These are phyloP conservation scores for Episyrphus balteatus DNA, from an alignment of 1,140 invertebrate species.

Conservation along the genomic window DNA sequence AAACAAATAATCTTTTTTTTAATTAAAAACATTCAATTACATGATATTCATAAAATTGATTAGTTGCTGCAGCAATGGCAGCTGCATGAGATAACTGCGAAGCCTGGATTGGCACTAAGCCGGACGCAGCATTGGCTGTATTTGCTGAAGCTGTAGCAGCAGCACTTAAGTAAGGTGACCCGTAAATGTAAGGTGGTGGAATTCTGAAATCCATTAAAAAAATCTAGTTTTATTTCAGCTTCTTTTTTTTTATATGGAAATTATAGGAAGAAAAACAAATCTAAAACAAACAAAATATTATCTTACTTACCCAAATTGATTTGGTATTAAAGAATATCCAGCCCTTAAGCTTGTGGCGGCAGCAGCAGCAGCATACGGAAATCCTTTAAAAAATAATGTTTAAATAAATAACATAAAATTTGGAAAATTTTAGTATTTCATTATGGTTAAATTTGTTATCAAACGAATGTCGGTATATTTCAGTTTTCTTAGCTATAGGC, in stretches of 20 bases:
- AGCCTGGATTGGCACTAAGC: slow-evolving; percentile 50
- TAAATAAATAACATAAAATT: neutral
- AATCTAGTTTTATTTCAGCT: neutral
- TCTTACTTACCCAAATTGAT: slow-evolving; percentile 8
- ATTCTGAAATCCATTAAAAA: slow-evolving; percentile 41
- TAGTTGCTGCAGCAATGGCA: slow-evolving; percentile 56
- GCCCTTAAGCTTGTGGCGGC: neutral
- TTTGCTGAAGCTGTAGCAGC: slow-evolving; percentile 41
- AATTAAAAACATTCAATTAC: slow-evolving; percentile 21
- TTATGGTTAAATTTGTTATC: too few relatives aligned
- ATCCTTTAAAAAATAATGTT: slow-evolving; percentile 4
- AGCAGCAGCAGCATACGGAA: slow-evolving; percentile 6
- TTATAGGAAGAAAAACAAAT: too few relatives aligned
- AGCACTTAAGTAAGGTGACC: slow-evolving; percentile 52
- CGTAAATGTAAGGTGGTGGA: slow-evolving; percentile 64
- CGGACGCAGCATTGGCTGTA: slow-evolving; percentile 37
- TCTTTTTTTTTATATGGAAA: too few relatives aligned
- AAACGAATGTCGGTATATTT: too few relatives aligned
- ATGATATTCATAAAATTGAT: slow-evolving; percentile 63
- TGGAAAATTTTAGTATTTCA: too few relatives aligned
- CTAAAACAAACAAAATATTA: too few relatives aligned
- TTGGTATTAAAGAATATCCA: slow-evolving; percentile 8
- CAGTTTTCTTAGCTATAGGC: too few relatives aligned
- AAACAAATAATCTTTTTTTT: neutral
- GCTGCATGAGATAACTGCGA: slow-evolving; percentile 57